Evolutionary conservation across 2,113 vertebrate genomes (phyloP).

Genomic region (Apaloderma vittatum): DNA sequence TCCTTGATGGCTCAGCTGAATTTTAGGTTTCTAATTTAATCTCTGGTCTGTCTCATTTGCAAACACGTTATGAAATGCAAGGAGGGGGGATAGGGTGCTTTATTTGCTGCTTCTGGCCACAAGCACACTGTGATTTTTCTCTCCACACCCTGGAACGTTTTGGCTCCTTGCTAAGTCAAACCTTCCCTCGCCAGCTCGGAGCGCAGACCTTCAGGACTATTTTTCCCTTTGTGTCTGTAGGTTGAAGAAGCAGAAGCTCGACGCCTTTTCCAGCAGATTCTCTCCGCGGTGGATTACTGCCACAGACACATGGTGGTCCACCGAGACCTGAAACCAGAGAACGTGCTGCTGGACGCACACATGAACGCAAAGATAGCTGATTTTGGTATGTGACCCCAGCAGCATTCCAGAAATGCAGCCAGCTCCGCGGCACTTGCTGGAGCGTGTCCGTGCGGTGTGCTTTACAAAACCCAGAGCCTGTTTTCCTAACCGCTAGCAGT

Average conservation of each 20-base stretch:
- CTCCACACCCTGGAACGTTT: not conserved
- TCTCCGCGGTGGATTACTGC: slow-evolving; percentile 98
- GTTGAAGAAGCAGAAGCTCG: slow-evolving; percentile 94
- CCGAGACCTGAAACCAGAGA: slow-evolving; percentile 98
- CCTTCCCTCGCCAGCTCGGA: not conserved
- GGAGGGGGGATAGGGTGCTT: not conserved
- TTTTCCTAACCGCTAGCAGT: not conserved
- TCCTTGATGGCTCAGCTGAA: not conserved
- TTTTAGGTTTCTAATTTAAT: not conserved
- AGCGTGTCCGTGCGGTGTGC: slow-evolving; percentile 4
- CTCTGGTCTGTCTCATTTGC: not conserved
- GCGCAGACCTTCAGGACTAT: not conserved
- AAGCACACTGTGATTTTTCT: not conserved
- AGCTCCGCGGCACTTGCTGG: not conserved
- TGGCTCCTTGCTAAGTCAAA: not conserved
- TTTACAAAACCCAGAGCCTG: not conserved
- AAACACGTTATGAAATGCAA: not conserved
- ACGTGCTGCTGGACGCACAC: slow-evolving; percentile 93
- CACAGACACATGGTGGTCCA: slow-evolving; percentile 99
- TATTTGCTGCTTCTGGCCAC: not conserved
- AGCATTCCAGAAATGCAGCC: slow-evolving; percentile 43
- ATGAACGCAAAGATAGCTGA: slow-evolving; percentile 99
- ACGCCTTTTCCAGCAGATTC: slow-evolving; percentile 98
- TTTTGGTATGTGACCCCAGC: slow-evolving; percentile 87
- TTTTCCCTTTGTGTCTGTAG: slow-evolving; percentile 69